Evolutionary conservation across 2,888 invertebrate genomes (phyloP).

Genomic region (Drosophila helvetica): DNA sequence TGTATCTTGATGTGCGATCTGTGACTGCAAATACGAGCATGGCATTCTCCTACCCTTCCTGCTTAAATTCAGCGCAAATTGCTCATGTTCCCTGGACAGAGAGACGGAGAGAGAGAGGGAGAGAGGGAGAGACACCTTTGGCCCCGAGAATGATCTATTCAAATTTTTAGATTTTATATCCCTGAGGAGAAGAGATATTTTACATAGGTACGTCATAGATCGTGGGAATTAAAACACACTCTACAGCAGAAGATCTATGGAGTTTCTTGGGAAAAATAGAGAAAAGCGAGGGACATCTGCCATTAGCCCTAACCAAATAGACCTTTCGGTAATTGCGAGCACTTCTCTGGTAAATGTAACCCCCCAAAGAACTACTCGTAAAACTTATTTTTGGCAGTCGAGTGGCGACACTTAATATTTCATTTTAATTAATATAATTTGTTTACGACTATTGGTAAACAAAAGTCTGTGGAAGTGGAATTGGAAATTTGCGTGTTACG

Average conservation of each 20-base stretch:
- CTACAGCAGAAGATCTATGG: no score
- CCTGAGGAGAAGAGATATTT: no score
- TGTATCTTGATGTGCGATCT: conserved; percentile 32
- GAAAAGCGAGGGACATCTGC: background rate
- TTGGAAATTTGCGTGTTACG: conserved; percentile 67
- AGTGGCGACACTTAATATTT: conserved; percentile 57
- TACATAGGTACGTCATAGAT: no score
- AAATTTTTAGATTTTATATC: no score
- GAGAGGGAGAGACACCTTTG: background rate
- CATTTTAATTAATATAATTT: conserved; percentile 71
- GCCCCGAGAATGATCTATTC: no score
- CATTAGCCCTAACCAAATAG: background rate
- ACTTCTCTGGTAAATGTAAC: background rate
- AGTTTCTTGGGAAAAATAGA: no score
- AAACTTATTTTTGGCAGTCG: background rate
- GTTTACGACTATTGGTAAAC: conserved; percentile 72
- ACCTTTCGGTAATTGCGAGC: background rate
- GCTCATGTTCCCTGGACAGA: conserved; percentile 60
- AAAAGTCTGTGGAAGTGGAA: conserved; percentile 37
- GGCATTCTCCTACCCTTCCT: conserved; percentile 6
- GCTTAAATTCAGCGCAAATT: conserved; percentile 68
- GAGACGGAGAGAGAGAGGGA: conserved; percentile 19
- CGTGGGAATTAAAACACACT: no score
- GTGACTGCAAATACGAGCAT: conserved; percentile 37
- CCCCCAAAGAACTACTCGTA: background rate